Conservation (phyloP, 2,113 vertebrate genomes). For the Gallinago jamesoni region DNA sequence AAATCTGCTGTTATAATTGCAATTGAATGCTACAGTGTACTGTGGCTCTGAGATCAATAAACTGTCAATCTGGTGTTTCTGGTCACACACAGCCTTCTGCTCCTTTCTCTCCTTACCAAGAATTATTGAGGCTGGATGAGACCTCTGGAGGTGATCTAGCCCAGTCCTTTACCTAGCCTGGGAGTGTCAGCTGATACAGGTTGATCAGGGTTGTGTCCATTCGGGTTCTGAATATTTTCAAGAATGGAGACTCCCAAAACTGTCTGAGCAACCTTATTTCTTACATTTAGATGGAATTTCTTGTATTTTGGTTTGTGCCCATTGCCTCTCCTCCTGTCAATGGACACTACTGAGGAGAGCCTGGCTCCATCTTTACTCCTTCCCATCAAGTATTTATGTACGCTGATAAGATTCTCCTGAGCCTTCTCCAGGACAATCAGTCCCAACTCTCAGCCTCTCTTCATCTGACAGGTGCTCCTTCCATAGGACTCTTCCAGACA, state of each 20-base stretch:
- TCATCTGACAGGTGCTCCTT: background rate
- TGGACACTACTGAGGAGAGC: background rate
- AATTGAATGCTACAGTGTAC: fast-evolving
- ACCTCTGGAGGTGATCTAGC: background rate
- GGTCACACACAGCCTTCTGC: background rate
- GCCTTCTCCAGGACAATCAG: background rate
- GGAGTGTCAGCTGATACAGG: background rate
- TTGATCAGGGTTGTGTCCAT: background rate
- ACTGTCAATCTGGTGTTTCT: background rate
- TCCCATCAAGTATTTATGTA: background rate
- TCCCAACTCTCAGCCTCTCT: background rate
- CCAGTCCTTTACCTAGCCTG: background rate
- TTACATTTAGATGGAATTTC: background rate
- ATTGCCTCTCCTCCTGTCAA: background rate
- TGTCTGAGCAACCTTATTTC: background rate
- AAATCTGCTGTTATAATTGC: background rate
- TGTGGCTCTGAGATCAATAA: background rate
- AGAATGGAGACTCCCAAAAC: background rate
- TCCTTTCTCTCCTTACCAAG: background rate
- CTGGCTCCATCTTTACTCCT: background rate
- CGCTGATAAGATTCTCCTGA: background rate
- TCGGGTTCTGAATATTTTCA: background rate
- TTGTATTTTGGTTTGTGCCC: background rate
- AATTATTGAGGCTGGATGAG: background rate
- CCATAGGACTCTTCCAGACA: background rate